Percentiles rank a stretch among this genome's conserved stretches.
Conservation (phyloP, 35 echinoderm and acorn worm species). For the Nesometra sesokonis region DNA sequence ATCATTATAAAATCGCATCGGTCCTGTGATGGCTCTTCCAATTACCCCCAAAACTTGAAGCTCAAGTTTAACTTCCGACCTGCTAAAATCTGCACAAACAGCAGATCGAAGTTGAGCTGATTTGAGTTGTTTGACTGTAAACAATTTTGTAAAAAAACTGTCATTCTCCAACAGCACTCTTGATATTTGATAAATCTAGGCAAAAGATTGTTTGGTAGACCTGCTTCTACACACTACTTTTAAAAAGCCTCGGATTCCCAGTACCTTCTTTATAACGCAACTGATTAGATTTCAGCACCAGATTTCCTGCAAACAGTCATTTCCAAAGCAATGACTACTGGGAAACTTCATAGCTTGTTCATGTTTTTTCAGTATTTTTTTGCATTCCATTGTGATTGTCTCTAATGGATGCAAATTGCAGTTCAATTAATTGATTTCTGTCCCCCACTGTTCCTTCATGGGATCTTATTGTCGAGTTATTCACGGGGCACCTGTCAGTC, state of each 20-base stretch:
- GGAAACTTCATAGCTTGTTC: not conserved
- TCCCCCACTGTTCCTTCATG: not conserved
- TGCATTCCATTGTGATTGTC: not conserved
- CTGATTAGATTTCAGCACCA: constrained; percentile 34
- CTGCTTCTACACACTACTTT: constrained; percentile 12
- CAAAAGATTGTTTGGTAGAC: constrained; percentile 8
- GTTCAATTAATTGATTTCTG: constrained; percentile 7
- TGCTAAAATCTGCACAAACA: not conserved
- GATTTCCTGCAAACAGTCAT: constrained; percentile 24
- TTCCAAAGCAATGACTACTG: constrained; percentile 1
- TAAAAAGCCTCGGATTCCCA: constrained; percentile 25
- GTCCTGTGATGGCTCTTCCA: not conserved
- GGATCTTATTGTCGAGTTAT: not conserved
- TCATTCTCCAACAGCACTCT: constrained; percentile 25
- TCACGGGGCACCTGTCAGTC: not conserved
- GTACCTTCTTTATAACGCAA: constrained; percentile 35
- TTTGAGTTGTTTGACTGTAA: not conserved
- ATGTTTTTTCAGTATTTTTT: not conserved
- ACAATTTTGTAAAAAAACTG: not conserved
- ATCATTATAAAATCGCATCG: not conserved
- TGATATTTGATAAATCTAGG: constrained; percentile 32
- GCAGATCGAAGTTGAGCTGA: not conserved
- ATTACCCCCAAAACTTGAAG: not conserved
- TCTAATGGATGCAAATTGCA: constrained; percentile 27
- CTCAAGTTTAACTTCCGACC: not conserved